A percentile compares a stretch with the other conserved stretches of the same genome.
phyloP scores from a whole-genome alignment of 2,797 vertebrate genomes.

The Lutjanus campechanus region DNA sequence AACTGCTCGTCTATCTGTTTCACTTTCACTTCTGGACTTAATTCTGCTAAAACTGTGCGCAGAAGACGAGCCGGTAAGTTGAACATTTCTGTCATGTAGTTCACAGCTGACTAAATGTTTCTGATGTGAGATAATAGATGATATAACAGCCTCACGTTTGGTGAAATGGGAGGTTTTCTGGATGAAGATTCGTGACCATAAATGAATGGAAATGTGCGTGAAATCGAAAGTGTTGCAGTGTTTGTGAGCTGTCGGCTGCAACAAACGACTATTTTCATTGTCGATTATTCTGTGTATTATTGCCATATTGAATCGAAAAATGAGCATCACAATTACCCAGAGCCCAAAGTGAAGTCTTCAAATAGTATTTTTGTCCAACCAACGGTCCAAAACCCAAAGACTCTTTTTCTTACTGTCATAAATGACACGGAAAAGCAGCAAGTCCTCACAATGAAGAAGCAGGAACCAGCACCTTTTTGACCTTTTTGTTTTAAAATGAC shows the following conservation, averaged over 20 bases:
- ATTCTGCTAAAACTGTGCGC: rapidly evolving
- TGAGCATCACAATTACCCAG: too few species aligned
- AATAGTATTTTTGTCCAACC: too few species aligned
- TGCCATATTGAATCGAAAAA: too few species aligned
- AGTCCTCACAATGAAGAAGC: too few species aligned
- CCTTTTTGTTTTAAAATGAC: too few species aligned
- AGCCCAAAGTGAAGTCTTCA: too few species aligned
- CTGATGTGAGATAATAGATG: rapidly evolving
- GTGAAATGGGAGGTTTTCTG: rapidly evolving
- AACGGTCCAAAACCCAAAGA: too few species aligned
- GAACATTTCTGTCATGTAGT: not conserved
- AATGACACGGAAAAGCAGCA: too few species aligned
- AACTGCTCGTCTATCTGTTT: slow-evolving; percentile 49
- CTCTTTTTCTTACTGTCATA: too few species aligned
- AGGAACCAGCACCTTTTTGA: too few species aligned
- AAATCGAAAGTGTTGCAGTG: slow-evolving; percentile 46
- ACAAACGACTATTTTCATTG: too few species aligned
- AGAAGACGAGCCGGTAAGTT: slow-evolving; percentile 33
- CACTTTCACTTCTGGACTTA: slow-evolving; percentile 73
- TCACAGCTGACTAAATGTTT: rapidly evolving
- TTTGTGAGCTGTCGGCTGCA: not conserved
- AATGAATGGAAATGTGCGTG: slow-evolving; percentile 8
- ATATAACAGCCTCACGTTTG: not conserved
- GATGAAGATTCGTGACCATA: not conserved
- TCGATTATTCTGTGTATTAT: too few species aligned